Evolutionary conservation across 1,140 invertebrate genomes (phyloP).

Genomic region (Pachypeltis micranthus): DNA sequence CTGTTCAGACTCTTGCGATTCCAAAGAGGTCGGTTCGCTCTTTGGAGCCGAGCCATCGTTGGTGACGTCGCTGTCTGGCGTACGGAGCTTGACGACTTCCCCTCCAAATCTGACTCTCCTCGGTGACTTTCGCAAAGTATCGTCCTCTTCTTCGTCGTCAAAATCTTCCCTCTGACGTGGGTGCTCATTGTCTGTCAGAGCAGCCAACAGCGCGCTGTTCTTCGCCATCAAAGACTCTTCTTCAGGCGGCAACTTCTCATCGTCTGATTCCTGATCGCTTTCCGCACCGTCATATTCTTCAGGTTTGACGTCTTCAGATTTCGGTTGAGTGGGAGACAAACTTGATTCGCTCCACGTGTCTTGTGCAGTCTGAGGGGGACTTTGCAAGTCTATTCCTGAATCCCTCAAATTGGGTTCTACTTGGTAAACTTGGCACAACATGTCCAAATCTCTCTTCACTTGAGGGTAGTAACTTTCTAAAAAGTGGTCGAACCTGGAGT

Average conservation of each 20-base stretch:
- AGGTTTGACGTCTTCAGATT: conserved; percentile 19
- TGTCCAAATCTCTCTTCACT: conserved; percentile 49
- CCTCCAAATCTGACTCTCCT: conserved; percentile 65
- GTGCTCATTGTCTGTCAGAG: conserved; percentile 6
- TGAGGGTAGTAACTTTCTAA: conserved; percentile 39
- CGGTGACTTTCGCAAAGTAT: conserved; percentile 30
- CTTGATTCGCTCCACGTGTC: conserved; percentile 25
- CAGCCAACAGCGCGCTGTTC: background rate
- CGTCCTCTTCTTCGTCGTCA: conserved; percentile 21
- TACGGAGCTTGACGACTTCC: conserved; percentile 66
- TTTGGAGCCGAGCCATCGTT: conserved; percentile 20
- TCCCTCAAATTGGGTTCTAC: conserved; percentile 30
- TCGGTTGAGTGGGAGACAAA: conserved; percentile 22
- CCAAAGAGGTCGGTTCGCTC: background rate
- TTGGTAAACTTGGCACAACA: conserved; percentile 52
- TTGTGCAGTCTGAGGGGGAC: conserved; percentile 12
- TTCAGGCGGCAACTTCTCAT: background rate
- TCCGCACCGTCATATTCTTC: conserved; percentile 14
- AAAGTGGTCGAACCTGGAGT: conserved; percentile 45
- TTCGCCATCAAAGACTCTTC: background rate
- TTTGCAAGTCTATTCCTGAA: conserved; percentile 28
- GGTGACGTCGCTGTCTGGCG: conserved; percentile 60
- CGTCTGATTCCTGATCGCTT: conserved; percentile 15
- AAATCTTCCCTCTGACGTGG: conserved; percentile 9
- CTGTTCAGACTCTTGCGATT: background rate